phyloP scores from a whole-genome alignment of 2,888 invertebrate species.

The Spilarctia lutea region DNA sequence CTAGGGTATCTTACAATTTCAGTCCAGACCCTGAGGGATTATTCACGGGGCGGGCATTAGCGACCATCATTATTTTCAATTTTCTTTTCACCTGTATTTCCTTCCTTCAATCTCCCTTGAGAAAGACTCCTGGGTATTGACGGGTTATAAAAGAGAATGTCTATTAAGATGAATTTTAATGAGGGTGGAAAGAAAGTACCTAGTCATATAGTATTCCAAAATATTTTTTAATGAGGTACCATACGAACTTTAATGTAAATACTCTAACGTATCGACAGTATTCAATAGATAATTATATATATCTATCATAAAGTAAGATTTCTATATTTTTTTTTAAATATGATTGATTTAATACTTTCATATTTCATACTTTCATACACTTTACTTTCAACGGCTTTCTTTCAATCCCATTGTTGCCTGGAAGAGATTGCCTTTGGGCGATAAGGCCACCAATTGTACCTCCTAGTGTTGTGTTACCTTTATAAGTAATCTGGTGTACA shows the following conservation, averaged over 20 bases:
- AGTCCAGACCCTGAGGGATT: slow-evolving; percentile 15
- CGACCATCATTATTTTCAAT: slow-evolving; percentile 24
- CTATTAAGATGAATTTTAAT: not conserved
- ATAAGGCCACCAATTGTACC: too few species aligned
- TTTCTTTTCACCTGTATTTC: slow-evolving; percentile 12
- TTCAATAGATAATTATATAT: too few species aligned
- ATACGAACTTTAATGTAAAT: not conserved
- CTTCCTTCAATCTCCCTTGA: slow-evolving; percentile 12
- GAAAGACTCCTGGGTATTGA: slow-evolving; percentile 7
- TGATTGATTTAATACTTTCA: too few species aligned
- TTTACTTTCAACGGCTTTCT: too few species aligned
- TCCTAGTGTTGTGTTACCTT: too few species aligned
- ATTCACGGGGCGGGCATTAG: slow-evolving; percentile 9
- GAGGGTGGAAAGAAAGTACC: not conserved
- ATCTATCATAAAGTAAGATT: too few species aligned
- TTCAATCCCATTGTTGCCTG: too few species aligned
- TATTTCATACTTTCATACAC: too few species aligned
- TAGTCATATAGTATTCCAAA: not conserved
- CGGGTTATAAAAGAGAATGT: not conserved
- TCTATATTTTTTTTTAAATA: too few species aligned
- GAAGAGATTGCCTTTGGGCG: too few species aligned
- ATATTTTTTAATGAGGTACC: not conserved
- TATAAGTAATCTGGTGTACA: too few species aligned
- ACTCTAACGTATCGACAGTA: too few species aligned
- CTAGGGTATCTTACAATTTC: slow-evolving; percentile 14